Percentiles rank a stretch among this genome's conserved stretches.
phyloP scores from a whole-genome alignment of 2,888 invertebrate species.

The Volucella zonaria region DNA sequence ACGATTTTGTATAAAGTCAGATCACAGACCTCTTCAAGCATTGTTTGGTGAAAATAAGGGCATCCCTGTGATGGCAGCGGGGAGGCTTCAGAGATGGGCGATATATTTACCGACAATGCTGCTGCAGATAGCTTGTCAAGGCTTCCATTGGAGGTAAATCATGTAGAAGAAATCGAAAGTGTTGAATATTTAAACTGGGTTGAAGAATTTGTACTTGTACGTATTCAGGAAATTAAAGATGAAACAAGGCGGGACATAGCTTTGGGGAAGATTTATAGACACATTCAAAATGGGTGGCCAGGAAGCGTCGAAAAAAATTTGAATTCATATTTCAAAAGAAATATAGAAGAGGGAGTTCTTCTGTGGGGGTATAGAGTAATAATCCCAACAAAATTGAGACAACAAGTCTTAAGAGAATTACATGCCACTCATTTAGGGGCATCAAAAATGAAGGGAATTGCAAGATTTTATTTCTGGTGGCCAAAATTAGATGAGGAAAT shows the following conservation, averaged over 20 bases:
- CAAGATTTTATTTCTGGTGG: slow-evolving; percentile 14
- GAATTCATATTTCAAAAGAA: background rate
- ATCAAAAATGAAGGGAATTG: background rate
- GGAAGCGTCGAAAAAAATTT: background rate
- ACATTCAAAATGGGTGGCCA: slow-evolving; percentile 10
- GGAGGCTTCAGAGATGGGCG: too few species aligned
- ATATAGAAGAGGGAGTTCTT: slow-evolving; percentile 15
- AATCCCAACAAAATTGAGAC: too few species aligned
- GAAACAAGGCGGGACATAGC: background rate
- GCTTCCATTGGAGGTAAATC: slow-evolving; percentile 2
- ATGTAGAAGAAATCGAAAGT: background rate
- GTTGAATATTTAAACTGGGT: slow-evolving; percentile 20
- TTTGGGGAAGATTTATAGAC: slow-evolving; percentile 17
- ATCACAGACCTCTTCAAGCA: slow-evolving; percentile 64
- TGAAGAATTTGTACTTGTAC: background rate
- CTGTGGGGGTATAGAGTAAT: background rate
- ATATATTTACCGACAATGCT: too few species aligned
- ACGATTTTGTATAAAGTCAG: slow-evolving; percentile 61
- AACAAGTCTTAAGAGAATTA: too few species aligned
- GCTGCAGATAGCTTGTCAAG: background rate
- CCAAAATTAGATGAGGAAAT: slow-evolving; percentile 13
- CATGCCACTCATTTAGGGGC: too few species aligned
- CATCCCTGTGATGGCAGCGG: too few species aligned
- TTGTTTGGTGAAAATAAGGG: background rate
- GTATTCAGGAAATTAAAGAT: slow-evolving; percentile 13